phyloP scores from a whole-genome alignment of 2,797 vertebrate genomes.

The Gastrophryne carolinensis region DNA sequence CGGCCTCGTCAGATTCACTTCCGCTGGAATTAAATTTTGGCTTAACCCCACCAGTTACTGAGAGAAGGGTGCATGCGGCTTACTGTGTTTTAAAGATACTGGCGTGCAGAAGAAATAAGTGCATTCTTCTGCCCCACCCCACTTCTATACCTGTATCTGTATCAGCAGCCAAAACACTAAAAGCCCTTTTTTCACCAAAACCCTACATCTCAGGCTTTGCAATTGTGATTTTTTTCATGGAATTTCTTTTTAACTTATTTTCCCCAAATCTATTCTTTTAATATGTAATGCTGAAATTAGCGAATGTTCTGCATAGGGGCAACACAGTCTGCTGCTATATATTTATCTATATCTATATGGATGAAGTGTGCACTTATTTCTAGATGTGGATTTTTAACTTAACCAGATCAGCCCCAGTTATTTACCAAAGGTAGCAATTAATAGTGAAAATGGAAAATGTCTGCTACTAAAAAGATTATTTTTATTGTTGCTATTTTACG shows the following conservation, averaged over 20 bases:
- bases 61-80: constrained; percentile 80
- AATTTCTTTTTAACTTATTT: constrained; percentile 85
- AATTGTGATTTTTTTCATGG: constrained; percentile 98
- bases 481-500: constrained; percentile 86
- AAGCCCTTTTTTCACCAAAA: constrained; percentile 98
- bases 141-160: constrained; percentile 93
- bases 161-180: constrained; percentile 98
- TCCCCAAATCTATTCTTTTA: constrained; percentile 98
- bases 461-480: constrained; percentile 83
- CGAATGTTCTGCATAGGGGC: constrained; percentile 95
- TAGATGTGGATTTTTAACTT: constrained; percentile 87
- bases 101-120: constrained; percentile 81
- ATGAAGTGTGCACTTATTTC: constrained; percentile 92
- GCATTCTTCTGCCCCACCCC: constrained; percentile 84
- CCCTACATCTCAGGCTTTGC: constrained; percentile 98
- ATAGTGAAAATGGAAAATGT: constrained; percentile 85
- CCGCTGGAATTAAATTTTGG: constrained; percentile 90
- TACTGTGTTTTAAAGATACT: constrained; percentile 74
- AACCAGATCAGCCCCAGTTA: constrained; percentile 87
- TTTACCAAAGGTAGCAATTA: constrained; percentile 97
- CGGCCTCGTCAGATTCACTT: constrained; percentile 97
- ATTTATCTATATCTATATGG: constrained; percentile 70
- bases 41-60: constrained; percentile 60
- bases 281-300: constrained; percentile 97
- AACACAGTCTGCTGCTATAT: constrained; percentile 89